Evolutionary conservation across 2,113 vertebrate species (phyloP), one percentile per base, ranked within the genome.

Genomic region (Todiramphus saurophagus): DNA sequence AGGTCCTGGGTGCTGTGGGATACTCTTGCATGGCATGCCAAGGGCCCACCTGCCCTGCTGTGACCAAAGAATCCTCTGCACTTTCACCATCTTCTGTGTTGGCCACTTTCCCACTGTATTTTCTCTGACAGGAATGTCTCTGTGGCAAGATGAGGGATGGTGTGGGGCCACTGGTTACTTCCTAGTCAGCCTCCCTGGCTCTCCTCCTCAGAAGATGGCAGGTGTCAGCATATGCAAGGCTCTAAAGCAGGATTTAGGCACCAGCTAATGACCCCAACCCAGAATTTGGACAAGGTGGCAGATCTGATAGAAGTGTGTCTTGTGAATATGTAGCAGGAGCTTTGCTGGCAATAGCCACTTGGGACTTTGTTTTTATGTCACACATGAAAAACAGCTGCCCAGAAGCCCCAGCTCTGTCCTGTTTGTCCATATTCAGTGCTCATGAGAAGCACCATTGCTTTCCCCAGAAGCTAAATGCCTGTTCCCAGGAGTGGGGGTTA

Each of bases 361-460:
- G 13, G 86, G 59, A 48, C 43, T 9, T 37, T 21, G n/a, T 13
- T 43, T 86, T 85, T 84, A 20, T 51, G 66, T 35, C 11, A 6
- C 23, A 19, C 30, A 1, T 11, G 13, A 28, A 68, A 67, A 94
- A 33, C 1, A 35, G 27, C 9, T 33, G 1, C 60, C 16, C 37
- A 6, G 70, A 73, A 89, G 41, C 64, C 37, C 43, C 64, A 6
- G 41, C 12, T 39, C 89, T 90, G 63, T 53, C 89, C 80, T 31
- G 35, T 28, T 59, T 76, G 4, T 46, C 66, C 50, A 2, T 6
- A 17, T 21, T 31, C 68, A 44, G 55, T 17, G 28, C 59, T 64
- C 11, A 0, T 13, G 39, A 53, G n/a, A 83, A 74, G 5, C 37
- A 7, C 27, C 56, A 9, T 0, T 35, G 68, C 46, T 62, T 48